These are phyloP conservation scores for Cryptotis parvus DNA, from an alignment of 2,113 vertebrate genomes.

Conservation along the genomic window DNA sequence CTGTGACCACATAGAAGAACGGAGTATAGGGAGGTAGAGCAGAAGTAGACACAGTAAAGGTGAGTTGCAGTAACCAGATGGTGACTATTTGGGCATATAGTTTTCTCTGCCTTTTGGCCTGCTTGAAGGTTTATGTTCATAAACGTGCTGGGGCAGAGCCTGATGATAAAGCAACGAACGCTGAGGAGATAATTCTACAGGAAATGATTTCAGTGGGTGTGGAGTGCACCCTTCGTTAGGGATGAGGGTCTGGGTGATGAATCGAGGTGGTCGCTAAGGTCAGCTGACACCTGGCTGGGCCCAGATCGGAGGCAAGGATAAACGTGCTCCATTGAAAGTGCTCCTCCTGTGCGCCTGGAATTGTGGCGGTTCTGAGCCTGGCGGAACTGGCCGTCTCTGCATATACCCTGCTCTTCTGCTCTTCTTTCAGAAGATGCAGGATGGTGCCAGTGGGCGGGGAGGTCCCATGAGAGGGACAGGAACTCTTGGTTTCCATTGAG, in stretches of 20 bases:
- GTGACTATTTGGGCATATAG: slow-evolving; percentile 25
- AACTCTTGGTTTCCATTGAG: not conserved
- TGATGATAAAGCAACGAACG: no score
- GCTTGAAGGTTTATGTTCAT: not conserved
- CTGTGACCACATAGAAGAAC: not conserved
- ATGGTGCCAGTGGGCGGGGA: not conserved
- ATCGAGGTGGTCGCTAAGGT: slow-evolving; percentile 14
- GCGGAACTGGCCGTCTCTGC: not conserved
- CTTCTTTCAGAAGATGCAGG: not conserved
- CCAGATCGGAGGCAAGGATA: no score
- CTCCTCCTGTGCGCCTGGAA: no score
- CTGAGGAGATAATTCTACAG: not conserved
- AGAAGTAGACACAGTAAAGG: not conserved
- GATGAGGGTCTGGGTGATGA: not conserved
- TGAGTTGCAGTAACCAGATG: slow-evolving; percentile 15
- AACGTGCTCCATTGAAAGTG: no score
- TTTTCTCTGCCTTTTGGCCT: slow-evolving; percentile 29
- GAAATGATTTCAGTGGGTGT: not conserved
- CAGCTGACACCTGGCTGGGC: not conserved
- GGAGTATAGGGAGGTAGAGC: not conserved
- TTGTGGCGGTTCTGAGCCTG: no score
- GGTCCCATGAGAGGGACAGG: not conserved
- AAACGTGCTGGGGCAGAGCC: no score
- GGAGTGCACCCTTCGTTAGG: not conserved
- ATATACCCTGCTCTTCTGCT: not conserved